Evolutionary conservation across 1,140 invertebrate species (phyloP).

Genomic region (Drosophila persimilis): DNA sequence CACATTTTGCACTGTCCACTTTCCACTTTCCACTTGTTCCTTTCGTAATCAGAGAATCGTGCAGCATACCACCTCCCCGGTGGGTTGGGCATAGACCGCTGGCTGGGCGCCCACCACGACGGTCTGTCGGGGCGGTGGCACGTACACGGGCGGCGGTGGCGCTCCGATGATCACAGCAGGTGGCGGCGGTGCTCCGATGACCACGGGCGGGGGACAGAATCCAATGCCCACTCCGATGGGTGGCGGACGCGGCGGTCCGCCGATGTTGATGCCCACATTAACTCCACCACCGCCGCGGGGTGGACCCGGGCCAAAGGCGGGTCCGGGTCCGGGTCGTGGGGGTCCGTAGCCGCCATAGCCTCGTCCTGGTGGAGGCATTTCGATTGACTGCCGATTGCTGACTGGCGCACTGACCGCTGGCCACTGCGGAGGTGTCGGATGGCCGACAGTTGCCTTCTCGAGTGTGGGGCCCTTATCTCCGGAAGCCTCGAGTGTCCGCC

Average conservation of each 20-base stretch:
- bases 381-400: slow-evolving; percentile 32
- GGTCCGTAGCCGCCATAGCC: slow-evolving; percentile 59
- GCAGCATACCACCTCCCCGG: slow-evolving; percentile 43
- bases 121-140: slow-evolving; percentile 37
- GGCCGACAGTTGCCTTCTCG: slow-evolving; percentile 12
- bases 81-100: slow-evolving; percentile 38
- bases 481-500: slow-evolving; percentile 27
- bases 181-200: slow-evolving; percentile 30
- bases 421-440: slow-evolving; percentile 9
- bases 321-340: slow-evolving; percentile 44
- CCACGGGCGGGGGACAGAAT: slow-evolving; percentile 37
- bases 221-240: slow-evolving; percentile 66
- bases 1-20: too few species aligned
- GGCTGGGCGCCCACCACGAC: slow-evolving; percentile 53
- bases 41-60: slow-evolving; percentile 39
- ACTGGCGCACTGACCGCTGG: slow-evolving; percentile 35
- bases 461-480: slow-evolving; percentile 14
- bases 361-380: slow-evolving; percentile 69
- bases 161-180: slow-evolving; percentile 39
- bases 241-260: slow-evolving; percentile 54
- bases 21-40: too few species aligned
- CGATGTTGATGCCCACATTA: slow-evolving; percentile 70
- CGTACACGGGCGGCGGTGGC: slow-evolving; percentile 25
- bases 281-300: slow-evolving; percentile 55
- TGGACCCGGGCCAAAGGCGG: slow-evolving; percentile 50